phyloP scores from a whole-genome alignment of 1,140 invertebrate genomes.

The Sesamia nonagrioides region DNA sequence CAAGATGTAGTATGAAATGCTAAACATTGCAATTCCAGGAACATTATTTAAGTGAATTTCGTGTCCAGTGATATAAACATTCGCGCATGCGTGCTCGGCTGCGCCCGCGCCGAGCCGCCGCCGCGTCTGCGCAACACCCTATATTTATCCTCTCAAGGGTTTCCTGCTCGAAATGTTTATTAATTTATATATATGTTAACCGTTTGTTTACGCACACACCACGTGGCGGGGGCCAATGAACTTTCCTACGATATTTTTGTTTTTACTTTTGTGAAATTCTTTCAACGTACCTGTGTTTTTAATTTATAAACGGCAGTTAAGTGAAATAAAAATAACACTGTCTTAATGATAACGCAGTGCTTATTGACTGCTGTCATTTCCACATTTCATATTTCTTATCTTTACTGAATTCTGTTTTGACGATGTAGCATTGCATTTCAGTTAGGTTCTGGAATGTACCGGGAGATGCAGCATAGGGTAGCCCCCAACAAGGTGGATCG shows the following conservation, averaged over 20 bases:
- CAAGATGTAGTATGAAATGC: slow-evolving; percentile 9
- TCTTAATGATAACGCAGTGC: slow-evolving; percentile 8
- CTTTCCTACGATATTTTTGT: slow-evolving; percentile 67
- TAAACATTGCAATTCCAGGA: slow-evolving; percentile 45
- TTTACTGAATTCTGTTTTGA: slow-evolving; percentile 9
- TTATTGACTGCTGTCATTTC: slow-evolving; percentile 10
- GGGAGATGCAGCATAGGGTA: no score
- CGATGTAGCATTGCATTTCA: background rate
- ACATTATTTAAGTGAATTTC: slow-evolving; percentile 55
- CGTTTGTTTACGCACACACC: slow-evolving; percentile 75
- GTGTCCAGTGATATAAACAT: slow-evolving; percentile 72
- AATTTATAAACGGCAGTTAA: slow-evolving; percentile 33
- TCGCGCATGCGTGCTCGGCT: slow-evolving; percentile 59
- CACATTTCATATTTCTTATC: slow-evolving; percentile 4
- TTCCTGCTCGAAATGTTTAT: slow-evolving; percentile 82
- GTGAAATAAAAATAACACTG: slow-evolving; percentile 7
- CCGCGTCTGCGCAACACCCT: slow-evolving; percentile 71
- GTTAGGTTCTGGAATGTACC: no score
- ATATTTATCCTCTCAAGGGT: slow-evolving; percentile 83
- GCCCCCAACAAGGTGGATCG: no score
- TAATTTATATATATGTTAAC: slow-evolving; percentile 77
- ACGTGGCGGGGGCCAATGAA: slow-evolving; percentile 76
- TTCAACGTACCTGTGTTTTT: slow-evolving; percentile 13
- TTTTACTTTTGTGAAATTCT: slow-evolving; percentile 52
- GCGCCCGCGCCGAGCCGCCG: slow-evolving; percentile 54